Evolutionary conservation across 1,140 invertebrate genomes (phyloP), one percentile per base, ranked within the genome.

Genomic region (Pseudomyrmex sp.): DNA sequence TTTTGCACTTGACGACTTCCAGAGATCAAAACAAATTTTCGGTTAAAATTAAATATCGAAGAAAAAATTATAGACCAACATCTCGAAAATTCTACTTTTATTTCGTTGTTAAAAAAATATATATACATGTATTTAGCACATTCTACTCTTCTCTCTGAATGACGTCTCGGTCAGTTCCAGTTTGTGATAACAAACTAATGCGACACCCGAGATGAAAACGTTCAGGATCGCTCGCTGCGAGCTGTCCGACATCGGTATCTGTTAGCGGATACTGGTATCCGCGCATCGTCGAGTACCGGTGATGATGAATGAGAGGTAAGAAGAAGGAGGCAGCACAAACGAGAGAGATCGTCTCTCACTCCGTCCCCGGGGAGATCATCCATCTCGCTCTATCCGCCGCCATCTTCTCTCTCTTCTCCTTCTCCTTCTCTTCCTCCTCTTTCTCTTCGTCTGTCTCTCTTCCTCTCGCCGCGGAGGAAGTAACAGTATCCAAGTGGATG

Each of bases 401-500:
- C 68, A 62, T 70, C 79, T 63, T 83, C 62, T 15, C 59, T 58
- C 66, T 35, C 23, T 68, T 68, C 62, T 50, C 46, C 46, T 52
- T 20, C 23, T n/a, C n/a, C 61, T 72, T 13, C 73, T 59, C 9
- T 5, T 68, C 50, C 50, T n/a, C 56, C n/a, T 35, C n/a, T 15
- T 15, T 15, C 13, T 20, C 9, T 8, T 13, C 46, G 23, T 13
- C 15, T 46, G 35, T 35, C 46, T 18, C 26, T 18, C 68, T 15
- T 13, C 54, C 62, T 9, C 50, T 35, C 56, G 54, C 90, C 88
- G 26, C 26, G 90, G 85, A 90, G 89, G 89, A 89, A 93, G 92
- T 93, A 93, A 93, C 92, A 91, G 91, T 93, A 93, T 93, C 90
- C 89, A 88, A 90, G 88, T 87, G 88, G 90, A 93, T 92, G 92